A percentile compares a stretch with the other conserved stretches of the same genome.
phyloP scores from a whole-genome alignment of 2,113 vertebrate species.

The Mormoops blainvillei region DNA sequence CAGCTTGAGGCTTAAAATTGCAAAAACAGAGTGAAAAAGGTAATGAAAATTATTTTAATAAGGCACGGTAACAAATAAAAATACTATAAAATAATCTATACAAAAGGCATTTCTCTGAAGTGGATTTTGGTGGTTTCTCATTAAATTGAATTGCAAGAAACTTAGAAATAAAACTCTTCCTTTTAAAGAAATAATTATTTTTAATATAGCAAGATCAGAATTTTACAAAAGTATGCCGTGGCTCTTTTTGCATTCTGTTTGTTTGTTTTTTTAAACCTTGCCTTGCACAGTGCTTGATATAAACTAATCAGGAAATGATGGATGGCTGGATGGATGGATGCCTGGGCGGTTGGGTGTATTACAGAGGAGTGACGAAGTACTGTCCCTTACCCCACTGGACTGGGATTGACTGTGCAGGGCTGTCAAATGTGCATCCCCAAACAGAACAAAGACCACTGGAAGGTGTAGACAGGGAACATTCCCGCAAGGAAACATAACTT shows the following conservation, averaged over 20 bases:
- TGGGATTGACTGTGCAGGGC: background rate
- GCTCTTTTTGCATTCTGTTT: background rate
- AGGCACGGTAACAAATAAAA: background rate
- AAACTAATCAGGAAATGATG: background rate
- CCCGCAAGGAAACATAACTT: background rate
- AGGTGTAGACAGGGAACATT: background rate
- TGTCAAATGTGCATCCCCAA: background rate
- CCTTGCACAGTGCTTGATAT: background rate
- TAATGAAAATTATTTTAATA: background rate
- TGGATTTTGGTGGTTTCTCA: background rate
- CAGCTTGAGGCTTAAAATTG: background rate
- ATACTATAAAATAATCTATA: background rate
- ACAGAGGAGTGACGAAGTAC: background rate
- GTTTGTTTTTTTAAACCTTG: background rate
- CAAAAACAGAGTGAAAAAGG: background rate
- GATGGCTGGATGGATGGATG: background rate
- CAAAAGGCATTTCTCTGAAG: background rate
- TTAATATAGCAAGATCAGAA: background rate
- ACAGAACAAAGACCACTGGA: background rate
- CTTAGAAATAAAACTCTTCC: background rate
- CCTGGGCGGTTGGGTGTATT: background rate
- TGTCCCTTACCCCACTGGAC: no score
- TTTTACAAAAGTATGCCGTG: background rate
- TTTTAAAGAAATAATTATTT: constrained; percentile 21
- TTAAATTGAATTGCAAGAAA: background rate